These are phyloP conservation scores for Polyploca ridens DNA, from an alignment of 2,888 invertebrate species.

Conservation along the genomic window DNA sequence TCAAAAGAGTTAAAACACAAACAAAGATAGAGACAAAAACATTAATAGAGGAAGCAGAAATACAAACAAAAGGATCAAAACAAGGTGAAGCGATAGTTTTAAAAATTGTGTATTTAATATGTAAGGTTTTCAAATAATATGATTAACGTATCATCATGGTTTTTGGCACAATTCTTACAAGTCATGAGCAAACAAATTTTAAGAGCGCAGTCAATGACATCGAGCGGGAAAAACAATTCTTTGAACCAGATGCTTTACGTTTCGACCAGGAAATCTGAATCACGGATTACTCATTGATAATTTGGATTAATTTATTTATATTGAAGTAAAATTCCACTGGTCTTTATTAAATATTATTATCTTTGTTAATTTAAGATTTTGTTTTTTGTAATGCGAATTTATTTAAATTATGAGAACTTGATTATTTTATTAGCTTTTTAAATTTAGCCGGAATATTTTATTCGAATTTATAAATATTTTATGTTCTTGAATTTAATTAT, in stretches of 20 bases:
- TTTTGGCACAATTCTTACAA: slow-evolving; percentile 63
- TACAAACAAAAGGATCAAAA: slow-evolving; percentile 63
- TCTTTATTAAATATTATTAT: background rate
- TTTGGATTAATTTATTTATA: background rate
- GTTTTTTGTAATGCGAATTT: background rate
- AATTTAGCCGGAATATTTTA: no score
- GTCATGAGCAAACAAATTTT: slow-evolving; percentile 71
- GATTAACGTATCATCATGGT: slow-evolving; percentile 42
- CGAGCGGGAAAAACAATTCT: slow-evolving; percentile 50
- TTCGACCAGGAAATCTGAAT: slow-evolving; percentile 15
- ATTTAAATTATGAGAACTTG: background rate
- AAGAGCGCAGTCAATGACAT: slow-evolving; percentile 69
- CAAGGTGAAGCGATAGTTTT: slow-evolving; percentile 41
- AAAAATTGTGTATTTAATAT: slow-evolving; percentile 9
- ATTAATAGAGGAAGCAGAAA: slow-evolving; percentile 57
- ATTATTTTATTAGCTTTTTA: no score
- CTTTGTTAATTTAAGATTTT: background rate
- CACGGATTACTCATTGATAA: slow-evolving; percentile 13
- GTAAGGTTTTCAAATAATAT: slow-evolving; percentile 43
- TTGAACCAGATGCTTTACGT: slow-evolving; percentile 36
- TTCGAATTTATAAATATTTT: background rate
- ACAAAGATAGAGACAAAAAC: slow-evolving; percentile 38
- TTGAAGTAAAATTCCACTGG: no score
- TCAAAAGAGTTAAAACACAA: slow-evolving; percentile 33
- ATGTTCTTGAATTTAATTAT: background rate